Percentiles rank a stretch among this genome's conserved stretches.
Evolutionary conservation across 2,113 vertebrate species (phyloP).

Genomic region (Capricornis sumatraensis): DNA sequence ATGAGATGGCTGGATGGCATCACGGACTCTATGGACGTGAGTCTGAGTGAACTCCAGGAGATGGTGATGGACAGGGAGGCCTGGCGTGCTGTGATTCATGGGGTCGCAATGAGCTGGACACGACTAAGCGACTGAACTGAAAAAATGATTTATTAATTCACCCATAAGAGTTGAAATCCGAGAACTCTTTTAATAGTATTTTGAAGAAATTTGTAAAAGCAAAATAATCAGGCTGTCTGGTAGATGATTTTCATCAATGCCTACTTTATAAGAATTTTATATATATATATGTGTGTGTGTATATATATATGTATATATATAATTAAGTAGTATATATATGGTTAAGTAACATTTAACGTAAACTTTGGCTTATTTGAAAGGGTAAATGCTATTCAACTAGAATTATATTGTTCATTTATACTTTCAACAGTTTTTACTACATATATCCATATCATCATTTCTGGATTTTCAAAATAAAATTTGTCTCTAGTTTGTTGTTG

Average conservation of each 20-base stretch:
- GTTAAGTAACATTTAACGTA: background rate
- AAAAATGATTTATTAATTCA: constrained; percentile 5
- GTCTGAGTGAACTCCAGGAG: too few relatives aligned
- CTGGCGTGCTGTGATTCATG: too few relatives aligned
- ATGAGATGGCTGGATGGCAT: too few relatives aligned
- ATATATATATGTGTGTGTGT: background rate
- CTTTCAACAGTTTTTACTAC: background rate
- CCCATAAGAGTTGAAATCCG: background rate
- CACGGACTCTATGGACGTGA: too few relatives aligned
- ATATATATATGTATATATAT: background rate
- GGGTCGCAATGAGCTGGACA: too few relatives aligned
- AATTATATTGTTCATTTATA: constrained; percentile 4
- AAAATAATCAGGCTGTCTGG: background rate
- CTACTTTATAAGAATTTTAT: background rate
- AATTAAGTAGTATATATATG: background rate
- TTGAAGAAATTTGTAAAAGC: constrained; percentile 28
- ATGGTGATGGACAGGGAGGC: too few relatives aligned
- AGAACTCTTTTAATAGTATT: background rate
- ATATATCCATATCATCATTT: constrained; percentile 1
- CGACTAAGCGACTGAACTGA: too few relatives aligned
- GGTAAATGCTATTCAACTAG: background rate
- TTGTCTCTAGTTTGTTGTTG: background rate
- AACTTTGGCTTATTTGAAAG: background rate
- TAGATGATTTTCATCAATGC: background rate
- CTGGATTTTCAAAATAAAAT: constrained; percentile 31